These are phyloP conservation scores for Neotragus pygmaeus DNA, from an alignment of 2,113 vertebrate species.

Conservation along the genomic window DNA sequence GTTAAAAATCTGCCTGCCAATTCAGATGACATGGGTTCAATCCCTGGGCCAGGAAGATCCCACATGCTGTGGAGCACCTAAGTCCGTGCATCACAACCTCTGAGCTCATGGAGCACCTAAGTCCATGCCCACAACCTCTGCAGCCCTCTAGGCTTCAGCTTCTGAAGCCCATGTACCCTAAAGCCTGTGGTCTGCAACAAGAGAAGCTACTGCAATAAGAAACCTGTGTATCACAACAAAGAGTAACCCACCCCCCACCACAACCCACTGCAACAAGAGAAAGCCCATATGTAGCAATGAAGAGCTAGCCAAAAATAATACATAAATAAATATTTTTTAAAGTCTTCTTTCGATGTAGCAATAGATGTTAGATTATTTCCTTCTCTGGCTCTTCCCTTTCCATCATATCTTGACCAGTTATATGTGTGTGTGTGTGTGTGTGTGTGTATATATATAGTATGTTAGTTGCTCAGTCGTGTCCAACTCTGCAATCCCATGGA, in stretches of 20 bases:
- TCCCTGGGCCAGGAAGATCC: not conserved
- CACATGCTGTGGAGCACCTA: not conserved
- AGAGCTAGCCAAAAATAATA: not conserved
- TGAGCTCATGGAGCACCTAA: not conserved
- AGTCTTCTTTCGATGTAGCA: not conserved
- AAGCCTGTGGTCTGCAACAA: not conserved
- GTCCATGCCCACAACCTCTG: not conserved
- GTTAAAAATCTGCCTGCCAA: not conserved
- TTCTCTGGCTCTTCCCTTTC: not conserved
- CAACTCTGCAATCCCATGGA: not conserved
- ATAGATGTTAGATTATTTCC: not conserved
- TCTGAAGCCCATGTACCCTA: not conserved
- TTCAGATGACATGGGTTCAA: not conserved
- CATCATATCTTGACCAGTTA: not conserved
- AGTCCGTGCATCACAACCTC: no score
- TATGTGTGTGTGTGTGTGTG: no score
- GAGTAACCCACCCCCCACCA: not conserved
- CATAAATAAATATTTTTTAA: not conserved
- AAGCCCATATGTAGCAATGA: not conserved
- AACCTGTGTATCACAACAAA: not conserved
- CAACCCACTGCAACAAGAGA: not conserved
- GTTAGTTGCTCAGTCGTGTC: not conserved
- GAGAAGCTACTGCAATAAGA: not conserved
- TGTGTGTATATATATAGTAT: accelerated
- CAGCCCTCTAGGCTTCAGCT: not conserved